phyloP scores from a whole-genome alignment of 2,113 vertebrate genomes.

The Manacus vitellinus region DNA sequence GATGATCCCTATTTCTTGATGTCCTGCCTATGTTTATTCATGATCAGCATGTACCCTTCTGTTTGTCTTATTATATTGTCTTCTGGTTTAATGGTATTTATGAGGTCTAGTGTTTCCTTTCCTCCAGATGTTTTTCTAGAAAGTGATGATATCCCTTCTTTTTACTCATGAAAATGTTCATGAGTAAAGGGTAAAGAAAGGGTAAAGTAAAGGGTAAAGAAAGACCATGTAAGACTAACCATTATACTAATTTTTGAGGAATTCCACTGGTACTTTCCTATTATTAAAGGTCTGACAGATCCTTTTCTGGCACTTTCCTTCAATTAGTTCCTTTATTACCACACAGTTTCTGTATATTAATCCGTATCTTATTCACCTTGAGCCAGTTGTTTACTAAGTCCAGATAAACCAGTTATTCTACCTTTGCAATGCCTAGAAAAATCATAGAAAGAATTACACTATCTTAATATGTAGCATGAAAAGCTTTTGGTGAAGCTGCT shows the following conservation, averaged over 20 bases:
- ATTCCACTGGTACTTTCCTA: neutral
- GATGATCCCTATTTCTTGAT: neutral
- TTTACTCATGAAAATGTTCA: neutral
- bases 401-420: neutral
- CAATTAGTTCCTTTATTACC: neutral
- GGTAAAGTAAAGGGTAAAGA: neutral
- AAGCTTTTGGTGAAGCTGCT: neutral
- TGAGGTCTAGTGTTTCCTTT: neutral
- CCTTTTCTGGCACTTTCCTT: neutral
- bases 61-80: neutral
- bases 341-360: neutral
- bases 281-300: neutral
- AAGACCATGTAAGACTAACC: neutral
- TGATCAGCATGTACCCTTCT: neutral
- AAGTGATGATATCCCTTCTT: neutral
- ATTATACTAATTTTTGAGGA: neutral
- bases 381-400: neutral
- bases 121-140: neutral
- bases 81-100: neutral
- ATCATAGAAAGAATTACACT: neutral
- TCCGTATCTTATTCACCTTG: neutral
- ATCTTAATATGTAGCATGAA: neutral
- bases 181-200: neutral
- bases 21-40: neutral
- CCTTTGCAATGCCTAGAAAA: neutral